These are phyloP conservation scores for Aquatica leii DNA, from an alignment of 2,888 invertebrate species.

Conservation along the genomic window DNA sequence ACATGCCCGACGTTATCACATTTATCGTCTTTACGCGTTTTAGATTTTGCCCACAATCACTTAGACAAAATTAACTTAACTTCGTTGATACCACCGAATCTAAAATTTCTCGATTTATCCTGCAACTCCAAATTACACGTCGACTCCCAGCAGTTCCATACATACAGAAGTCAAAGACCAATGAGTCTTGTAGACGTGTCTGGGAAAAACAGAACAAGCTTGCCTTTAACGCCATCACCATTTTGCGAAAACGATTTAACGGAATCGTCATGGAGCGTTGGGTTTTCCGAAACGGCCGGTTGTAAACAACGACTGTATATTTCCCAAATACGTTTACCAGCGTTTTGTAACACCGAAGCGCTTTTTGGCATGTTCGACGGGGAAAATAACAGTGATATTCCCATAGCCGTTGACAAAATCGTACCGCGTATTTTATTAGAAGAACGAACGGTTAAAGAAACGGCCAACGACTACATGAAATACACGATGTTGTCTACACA, in stretches of 20 bases:
- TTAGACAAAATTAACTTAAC: slow-evolving; percentile 81
- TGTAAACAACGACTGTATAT: slow-evolving; percentile 76
- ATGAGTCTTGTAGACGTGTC: slow-evolving; percentile 87
- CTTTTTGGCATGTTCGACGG: slow-evolving; percentile 86
- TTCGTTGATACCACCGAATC: slow-evolving; percentile 78
- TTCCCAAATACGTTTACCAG: slow-evolving; percentile 78
- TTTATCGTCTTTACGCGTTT: slow-evolving; percentile 75
- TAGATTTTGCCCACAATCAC: slow-evolving; percentile 87
- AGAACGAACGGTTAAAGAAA: slow-evolving; percentile 83
- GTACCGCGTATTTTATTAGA: slow-evolving; percentile 82
- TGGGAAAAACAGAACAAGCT: slow-evolving; percentile 74
- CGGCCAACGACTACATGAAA: slow-evolving; percentile 82
- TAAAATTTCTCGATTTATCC: slow-evolving; percentile 85
- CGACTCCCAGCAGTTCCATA: slow-evolving; percentile 82
- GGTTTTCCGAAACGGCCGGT: slow-evolving; percentile 87
- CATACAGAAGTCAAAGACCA: slow-evolving; percentile 79
- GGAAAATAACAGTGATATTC: slow-evolving; percentile 74
- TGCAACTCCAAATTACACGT: slow-evolving; percentile 84
- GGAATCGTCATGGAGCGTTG: slow-evolving; percentile 79
- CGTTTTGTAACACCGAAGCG: slow-evolving; percentile 82
- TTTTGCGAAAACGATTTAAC: slow-evolving; percentile 67
- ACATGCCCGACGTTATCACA: slow-evolving; percentile 80
- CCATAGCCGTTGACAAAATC: slow-evolving; percentile 74
- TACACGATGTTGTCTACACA: slow-evolving; percentile 84
- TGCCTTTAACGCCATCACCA: slow-evolving; percentile 66